Percentiles rank a stretch among this genome's conserved stretches.
phyloP scores from a whole-genome alignment of 2,797 vertebrate species.

The Chrosomus eos region DNA sequence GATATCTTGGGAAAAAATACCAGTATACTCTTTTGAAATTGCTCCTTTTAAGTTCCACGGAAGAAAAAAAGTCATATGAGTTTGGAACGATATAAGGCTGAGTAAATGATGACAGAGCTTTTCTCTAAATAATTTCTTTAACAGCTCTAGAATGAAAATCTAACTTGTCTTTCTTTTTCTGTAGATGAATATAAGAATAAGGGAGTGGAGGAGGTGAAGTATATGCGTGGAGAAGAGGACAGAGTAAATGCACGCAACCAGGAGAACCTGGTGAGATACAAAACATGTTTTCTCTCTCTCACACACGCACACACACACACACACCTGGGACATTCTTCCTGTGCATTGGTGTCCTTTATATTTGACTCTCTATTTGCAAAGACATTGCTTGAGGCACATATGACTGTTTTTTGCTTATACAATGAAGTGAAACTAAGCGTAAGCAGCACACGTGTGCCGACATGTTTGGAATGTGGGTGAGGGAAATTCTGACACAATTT shows the following conservation, averaged over 20 bases:
- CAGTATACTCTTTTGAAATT: background rate
- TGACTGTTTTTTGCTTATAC: constrained; percentile 7
- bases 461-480: constrained; percentile 68
- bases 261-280: constrained; percentile 94
- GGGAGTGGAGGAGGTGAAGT: constrained; percentile 99
- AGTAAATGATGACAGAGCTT: background rate
- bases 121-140: background rate
- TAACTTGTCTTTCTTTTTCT: constrained; percentile 34
- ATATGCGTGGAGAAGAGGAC: constrained; percentile 98
- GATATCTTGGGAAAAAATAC: background rate
- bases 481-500: constrained; percentile 38
- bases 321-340: background rate
- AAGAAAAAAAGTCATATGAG: background rate
- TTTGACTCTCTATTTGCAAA: constrained; percentile 4
- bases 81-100: too few relatives aligned
- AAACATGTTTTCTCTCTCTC: constrained; percentile 13
- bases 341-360: background rate
- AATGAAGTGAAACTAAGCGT: background rate
- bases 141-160: background rate
- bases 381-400: background rate
- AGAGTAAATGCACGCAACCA: constrained; percentile 94
- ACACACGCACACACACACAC: constrained; percentile 26
- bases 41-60: background rate
- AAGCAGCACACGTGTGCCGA: constrained; percentile 30
- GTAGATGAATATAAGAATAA: constrained; percentile 99